Percentiles rank a stretch among this genome's conserved stretches.
Conservation (phyloP, 2,888 invertebrate species). For the Tipula confusa region DNA sequence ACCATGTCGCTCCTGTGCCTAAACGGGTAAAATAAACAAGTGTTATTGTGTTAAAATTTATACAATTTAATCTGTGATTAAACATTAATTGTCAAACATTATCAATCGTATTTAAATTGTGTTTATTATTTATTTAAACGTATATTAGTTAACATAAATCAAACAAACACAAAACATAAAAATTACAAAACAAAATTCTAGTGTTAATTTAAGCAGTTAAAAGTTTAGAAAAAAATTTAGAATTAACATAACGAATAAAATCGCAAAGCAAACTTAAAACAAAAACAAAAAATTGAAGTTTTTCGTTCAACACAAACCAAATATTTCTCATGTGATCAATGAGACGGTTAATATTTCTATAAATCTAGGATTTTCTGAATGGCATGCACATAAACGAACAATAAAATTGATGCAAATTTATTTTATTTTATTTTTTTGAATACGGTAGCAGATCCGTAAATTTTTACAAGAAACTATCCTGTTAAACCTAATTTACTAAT, state of each 20-base stretch:
- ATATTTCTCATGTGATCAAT: background rate
- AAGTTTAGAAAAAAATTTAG: background rate
- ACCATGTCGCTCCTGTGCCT: constrained; percentile 93
- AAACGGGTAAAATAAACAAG: constrained; percentile 35
- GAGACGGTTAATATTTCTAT: background rate
- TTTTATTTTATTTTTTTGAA: background rate
- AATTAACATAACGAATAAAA: background rate
- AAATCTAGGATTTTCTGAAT: background rate
- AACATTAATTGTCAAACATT: background rate
- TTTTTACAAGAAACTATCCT: no score
- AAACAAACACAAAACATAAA: background rate
- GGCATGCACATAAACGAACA: background rate
- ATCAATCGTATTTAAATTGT: background rate
- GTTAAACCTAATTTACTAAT: no score
- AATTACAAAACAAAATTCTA: background rate
- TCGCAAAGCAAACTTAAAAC: background rate
- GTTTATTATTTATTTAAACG: background rate
- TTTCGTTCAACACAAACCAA: background rate
- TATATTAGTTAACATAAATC: background rate
- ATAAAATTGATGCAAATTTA: no score
- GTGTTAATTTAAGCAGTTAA: background rate
- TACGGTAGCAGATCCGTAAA: background rate
- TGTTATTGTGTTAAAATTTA: background rate
- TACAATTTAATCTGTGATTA: background rate
- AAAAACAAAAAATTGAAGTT: background rate